phyloP scores from a whole-genome alignment of 2,797 vertebrate species.

The Rhincodon typus region DNA sequence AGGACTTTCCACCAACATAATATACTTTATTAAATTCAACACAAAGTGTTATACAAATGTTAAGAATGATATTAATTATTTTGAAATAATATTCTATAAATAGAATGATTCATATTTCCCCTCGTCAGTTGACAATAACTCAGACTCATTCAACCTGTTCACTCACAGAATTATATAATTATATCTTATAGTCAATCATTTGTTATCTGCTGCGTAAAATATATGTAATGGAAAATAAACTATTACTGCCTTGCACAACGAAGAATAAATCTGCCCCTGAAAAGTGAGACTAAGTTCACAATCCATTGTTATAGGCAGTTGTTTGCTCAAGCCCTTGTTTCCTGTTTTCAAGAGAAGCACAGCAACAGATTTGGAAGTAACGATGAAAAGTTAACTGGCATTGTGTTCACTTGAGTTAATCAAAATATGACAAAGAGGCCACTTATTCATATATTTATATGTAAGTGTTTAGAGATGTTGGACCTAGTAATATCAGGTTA shows the following conservation, averaged over 20 bases:
- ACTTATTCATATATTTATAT: slow-evolving; percentile 2
- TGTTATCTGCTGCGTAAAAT: neutral
- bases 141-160: slow-evolving; percentile 12
- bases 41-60: slow-evolving; percentile 21
- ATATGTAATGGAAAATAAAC: slow-evolving; percentile 33
- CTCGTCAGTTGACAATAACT: slow-evolving; percentile 6
- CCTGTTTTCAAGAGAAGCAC: neutral
- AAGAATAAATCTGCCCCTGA: neutral
- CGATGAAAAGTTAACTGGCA: neutral
- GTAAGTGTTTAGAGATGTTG: neutral
- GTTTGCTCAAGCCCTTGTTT: neutral
- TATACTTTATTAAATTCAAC: slow-evolving; percentile 19
- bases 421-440: neutral
- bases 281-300: neutral
- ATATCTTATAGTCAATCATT: slow-evolving; percentile 19
- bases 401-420: neutral
- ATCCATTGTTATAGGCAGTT: neutral
- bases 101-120: slow-evolving; percentile 31
- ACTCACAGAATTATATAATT: neutral
- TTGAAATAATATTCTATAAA: slow-evolving; percentile 32
- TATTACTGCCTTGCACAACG: neutral
- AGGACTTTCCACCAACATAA: neutral
- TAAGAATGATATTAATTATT: slow-evolving; percentile 3
- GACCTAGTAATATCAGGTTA: neutral
- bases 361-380: neutral